phyloP scores from a whole-genome alignment of 2,113 vertebrate species.

The Anoplopoma fimbria region DNA sequence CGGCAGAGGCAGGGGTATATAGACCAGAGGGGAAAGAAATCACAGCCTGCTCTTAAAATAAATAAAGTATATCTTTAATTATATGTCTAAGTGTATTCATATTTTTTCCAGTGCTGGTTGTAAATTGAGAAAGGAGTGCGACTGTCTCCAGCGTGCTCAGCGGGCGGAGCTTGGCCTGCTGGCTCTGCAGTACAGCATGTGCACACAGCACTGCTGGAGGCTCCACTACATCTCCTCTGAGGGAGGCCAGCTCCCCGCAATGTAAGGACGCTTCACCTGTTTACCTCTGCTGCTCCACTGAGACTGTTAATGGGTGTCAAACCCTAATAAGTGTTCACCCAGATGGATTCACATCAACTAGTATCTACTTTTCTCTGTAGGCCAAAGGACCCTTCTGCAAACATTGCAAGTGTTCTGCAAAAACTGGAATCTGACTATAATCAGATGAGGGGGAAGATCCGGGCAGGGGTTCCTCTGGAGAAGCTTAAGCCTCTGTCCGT shows the following conservation, averaged over 20 bases:
- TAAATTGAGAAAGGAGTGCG: neutral
- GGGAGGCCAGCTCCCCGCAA: neutral
- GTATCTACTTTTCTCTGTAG: conserved; percentile 40
- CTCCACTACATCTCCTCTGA: conserved; percentile 28
- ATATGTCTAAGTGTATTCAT: too few relatives aligned
- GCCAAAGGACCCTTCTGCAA: conserved; percentile 17
- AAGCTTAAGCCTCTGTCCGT: conserved; percentile 72
- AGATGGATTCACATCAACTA: neutral
- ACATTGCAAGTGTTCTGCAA: conserved; percentile 53
- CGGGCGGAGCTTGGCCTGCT: conserved; percentile 75
- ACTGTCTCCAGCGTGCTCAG: conserved; percentile 46
- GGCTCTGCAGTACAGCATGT: conserved; percentile 74
- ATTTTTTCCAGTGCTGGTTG: neutral
- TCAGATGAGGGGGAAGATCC: conserved; percentile 69
- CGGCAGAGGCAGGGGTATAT: too few relatives aligned
- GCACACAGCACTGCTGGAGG: conserved; percentile 76
- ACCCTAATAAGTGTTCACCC: too few relatives aligned
- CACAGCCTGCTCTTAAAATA: too few relatives aligned
- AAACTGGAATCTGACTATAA: conserved; percentile 70
- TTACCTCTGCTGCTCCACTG: too few relatives aligned
- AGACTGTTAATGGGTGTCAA: neutral
- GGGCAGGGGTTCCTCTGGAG: conserved; percentile 72
- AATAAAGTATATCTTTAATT: neutral
- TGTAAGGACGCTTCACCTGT: conserved; percentile 18
- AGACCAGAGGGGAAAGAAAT: too few relatives aligned